These are phyloP conservation scores for Bimastos eiseni DNA, from an alignment of 2,888 invertebrate genomes.

Conservation along the genomic window DNA sequence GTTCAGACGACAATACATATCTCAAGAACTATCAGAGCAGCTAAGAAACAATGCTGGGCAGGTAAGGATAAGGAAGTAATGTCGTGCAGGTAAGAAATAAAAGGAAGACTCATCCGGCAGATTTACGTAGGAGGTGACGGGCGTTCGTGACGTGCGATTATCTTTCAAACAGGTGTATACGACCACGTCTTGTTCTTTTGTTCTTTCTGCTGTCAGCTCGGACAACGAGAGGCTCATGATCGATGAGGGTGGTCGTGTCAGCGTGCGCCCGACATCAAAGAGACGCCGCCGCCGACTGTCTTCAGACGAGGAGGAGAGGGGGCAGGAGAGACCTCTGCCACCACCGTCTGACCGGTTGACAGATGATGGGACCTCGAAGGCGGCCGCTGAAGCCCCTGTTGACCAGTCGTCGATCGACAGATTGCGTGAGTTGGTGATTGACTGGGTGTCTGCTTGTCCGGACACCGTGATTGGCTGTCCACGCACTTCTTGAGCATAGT, in stretches of 20 bases:
- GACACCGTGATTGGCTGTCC: not conserved
- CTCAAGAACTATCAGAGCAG: not conserved
- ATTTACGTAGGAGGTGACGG: not conserved
- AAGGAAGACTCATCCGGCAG: not conserved
- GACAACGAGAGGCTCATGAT: constrained; percentile 17
- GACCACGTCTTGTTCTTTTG: not conserved
- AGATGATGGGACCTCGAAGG: constrained; percentile 1
- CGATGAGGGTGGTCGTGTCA: constrained; percentile 17
- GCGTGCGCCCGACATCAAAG: not conserved
- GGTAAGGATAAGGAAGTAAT: not conserved
- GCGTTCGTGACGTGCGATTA: constrained; percentile 13
- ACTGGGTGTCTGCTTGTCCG: not conserved
- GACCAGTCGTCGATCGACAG: not conserved
- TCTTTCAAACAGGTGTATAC: not conserved
- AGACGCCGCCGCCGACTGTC: not conserved
- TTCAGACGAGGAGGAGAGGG: not conserved
- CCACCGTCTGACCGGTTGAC: not conserved
- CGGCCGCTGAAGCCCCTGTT: not conserved
- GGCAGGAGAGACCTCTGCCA: not conserved
- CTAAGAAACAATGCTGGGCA: not conserved
- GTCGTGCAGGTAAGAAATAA: not conserved
- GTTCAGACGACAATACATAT: not conserved
- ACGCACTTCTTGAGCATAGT: not conserved
- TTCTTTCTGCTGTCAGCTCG: not conserved
- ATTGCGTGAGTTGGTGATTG: constrained; percentile 18